These are phyloP conservation scores for Pseudorectes ferrugineus DNA, from an alignment of 2,113 vertebrate genomes.

Conservation along the genomic window DNA sequence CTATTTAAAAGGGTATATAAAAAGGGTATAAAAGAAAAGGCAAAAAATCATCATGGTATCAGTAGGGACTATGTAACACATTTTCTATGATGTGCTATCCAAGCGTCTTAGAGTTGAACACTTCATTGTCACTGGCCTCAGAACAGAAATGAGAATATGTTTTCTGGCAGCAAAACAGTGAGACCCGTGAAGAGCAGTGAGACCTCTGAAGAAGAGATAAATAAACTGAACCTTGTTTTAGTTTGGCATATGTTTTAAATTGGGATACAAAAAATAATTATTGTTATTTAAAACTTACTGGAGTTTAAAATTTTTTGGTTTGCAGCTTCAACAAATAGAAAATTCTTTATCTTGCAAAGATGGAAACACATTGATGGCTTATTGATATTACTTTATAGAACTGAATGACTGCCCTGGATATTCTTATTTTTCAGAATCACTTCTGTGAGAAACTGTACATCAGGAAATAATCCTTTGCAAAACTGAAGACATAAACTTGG, in stretches of 20 bases:
- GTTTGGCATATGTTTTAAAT: neutral
- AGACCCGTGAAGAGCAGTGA: neutral
- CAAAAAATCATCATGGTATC: too few relatives aligned
- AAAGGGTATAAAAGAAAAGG: too few relatives aligned
- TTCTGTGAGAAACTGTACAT: neutral
- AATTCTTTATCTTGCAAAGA: neutral
- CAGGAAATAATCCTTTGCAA: neutral
- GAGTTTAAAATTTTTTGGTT: neutral
- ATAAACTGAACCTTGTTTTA: neutral
- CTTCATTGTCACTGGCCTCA: neutral
- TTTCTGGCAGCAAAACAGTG: neutral
- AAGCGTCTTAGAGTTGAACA: fast-evolving
- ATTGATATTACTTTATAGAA: neutral
- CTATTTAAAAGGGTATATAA: too few relatives aligned
- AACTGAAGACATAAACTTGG: conserved; percentile 10
- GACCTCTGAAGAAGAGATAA: neutral
- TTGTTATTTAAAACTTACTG: neutral
- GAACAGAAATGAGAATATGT: neutral
- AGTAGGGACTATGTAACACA: neutral
- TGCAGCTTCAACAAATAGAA: neutral
- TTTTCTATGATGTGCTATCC: neutral
- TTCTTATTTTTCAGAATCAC: neutral
- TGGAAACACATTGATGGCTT: neutral
- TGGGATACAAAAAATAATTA: neutral
- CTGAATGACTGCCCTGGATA: neutral